Evolutionary conservation across 2,888 invertebrate species (phyloP).

Genomic region (Eilema depressum): DNA sequence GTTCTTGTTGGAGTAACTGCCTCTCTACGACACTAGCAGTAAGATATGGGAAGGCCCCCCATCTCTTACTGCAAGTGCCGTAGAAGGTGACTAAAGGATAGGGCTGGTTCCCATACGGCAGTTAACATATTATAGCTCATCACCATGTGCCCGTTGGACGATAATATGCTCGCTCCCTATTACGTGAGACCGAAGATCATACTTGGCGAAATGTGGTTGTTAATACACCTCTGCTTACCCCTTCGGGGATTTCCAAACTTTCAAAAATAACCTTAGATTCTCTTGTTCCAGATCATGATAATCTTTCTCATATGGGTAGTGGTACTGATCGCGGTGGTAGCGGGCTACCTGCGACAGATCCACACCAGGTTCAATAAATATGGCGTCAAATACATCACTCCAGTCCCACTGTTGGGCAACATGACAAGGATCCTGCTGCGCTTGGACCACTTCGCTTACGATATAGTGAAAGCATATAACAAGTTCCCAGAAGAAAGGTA

Average conservation of each 20-base stretch:
- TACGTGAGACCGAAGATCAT: too few species aligned
- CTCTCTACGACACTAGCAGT: too few species aligned
- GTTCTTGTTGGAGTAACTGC: too few species aligned
- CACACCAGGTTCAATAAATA: conserved; percentile 56
- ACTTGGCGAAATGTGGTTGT: background rate
- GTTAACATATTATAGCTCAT: too few species aligned
- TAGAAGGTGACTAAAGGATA: too few species aligned
- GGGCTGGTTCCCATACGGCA: too few species aligned
- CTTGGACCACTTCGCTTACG: conserved; percentile 52
- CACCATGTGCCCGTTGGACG: too few species aligned
- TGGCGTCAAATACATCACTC: conserved; percentile 55
- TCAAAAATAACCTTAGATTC: background rate
- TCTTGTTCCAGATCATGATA: conserved; percentile 46
- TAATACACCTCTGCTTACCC: too few species aligned
- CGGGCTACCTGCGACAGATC: conserved; percentile 53
- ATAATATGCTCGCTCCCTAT: too few species aligned
- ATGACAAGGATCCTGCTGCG: conserved; percentile 39
- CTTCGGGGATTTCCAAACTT: too few species aligned
- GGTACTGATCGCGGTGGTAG: conserved; percentile 45
- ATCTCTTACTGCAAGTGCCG: too few species aligned
- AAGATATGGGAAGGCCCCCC: too few species aligned
- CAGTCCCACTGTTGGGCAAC: conserved; percentile 46
- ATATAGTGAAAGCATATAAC: conserved; percentile 48
- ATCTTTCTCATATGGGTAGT: conserved; percentile 54
- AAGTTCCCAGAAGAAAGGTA: conserved; percentile 63